Conservation (phyloP, 2,113 vertebrate genomes). For the Phyllostomus hastatus region DNA sequence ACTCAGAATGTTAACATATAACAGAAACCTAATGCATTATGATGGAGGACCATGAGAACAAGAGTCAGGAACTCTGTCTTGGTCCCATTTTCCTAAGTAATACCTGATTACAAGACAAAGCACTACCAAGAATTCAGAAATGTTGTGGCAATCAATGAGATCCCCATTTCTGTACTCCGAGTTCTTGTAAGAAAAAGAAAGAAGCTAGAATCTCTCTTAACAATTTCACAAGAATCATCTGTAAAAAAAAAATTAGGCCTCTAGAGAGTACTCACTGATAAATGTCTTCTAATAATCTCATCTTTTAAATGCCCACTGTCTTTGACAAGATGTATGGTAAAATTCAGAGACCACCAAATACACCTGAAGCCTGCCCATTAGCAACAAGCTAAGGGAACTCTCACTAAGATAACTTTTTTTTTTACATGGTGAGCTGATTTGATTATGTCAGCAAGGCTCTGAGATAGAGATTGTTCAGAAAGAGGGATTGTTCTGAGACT, state of each 20-base stretch:
- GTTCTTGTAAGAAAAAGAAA: slow-evolving; percentile 34
- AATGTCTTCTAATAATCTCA: background rate
- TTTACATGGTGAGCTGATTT: background rate
- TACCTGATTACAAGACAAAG: background rate
- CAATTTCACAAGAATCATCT: slow-evolving; percentile 19
- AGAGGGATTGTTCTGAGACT: background rate
- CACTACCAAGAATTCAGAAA: background rate
- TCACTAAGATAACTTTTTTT: background rate
- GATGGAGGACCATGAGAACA: background rate
- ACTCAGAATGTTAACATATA: background rate
- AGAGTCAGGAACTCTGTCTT: background rate
- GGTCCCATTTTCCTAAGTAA: background rate
- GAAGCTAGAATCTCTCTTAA: background rate
- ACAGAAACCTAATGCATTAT: background rate
- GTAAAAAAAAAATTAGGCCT: slow-evolving; percentile 11
- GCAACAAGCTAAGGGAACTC: background rate
- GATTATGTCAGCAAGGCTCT: background rate
- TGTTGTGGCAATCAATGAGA: background rate
- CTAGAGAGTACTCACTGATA: background rate
- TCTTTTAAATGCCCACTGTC: background rate
- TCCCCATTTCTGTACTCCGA: background rate
- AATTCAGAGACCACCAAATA: background rate
- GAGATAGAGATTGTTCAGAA: background rate
- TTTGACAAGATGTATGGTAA: background rate
- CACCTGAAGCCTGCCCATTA: background rate